Evolutionary conservation across 2,888 invertebrate genomes (phyloP).

Genomic region (Cephus pulcher): DNA sequence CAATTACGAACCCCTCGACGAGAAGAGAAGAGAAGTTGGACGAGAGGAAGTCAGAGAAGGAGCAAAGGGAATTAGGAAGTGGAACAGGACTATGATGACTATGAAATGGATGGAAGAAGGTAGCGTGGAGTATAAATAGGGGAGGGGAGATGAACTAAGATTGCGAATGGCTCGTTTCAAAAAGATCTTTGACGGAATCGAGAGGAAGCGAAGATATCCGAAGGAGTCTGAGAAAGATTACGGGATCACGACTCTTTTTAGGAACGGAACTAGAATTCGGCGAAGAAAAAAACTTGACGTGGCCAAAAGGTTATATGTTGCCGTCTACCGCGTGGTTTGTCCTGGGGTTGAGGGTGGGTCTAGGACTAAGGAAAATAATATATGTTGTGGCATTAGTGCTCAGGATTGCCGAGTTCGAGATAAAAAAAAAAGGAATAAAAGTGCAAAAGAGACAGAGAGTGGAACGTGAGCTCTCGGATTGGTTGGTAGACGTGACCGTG

Average conservation of each 20-base stretch:
- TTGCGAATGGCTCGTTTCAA: not conserved
- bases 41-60: not conserved
- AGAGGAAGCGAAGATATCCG: not conserved
- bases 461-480: conserved; percentile 1
- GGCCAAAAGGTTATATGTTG: not conserved
- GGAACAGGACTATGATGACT: not conserved
- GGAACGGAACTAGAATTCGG: not conserved
- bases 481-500: conserved; percentile 3
- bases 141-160: not conserved
- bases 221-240: not conserved
- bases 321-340: not conserved
- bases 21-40: not conserved
- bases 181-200: not conserved
- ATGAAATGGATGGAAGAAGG: not conserved
- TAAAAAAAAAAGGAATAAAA: conserved; percentile 1
- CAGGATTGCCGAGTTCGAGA: not conserved
- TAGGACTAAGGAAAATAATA: conserved; percentile 2
- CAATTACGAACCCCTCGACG: not conserved
- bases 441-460: not conserved
- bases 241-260: not conserved
- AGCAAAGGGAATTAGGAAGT: not conserved
- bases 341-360: not conserved
- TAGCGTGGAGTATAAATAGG: not conserved
- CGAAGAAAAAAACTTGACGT: not conserved
- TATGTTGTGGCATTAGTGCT: conserved; percentile 5